phyloP scores from a whole-genome alignment of 2,113 vertebrate genomes.

The Nibea albiflora region DNA sequence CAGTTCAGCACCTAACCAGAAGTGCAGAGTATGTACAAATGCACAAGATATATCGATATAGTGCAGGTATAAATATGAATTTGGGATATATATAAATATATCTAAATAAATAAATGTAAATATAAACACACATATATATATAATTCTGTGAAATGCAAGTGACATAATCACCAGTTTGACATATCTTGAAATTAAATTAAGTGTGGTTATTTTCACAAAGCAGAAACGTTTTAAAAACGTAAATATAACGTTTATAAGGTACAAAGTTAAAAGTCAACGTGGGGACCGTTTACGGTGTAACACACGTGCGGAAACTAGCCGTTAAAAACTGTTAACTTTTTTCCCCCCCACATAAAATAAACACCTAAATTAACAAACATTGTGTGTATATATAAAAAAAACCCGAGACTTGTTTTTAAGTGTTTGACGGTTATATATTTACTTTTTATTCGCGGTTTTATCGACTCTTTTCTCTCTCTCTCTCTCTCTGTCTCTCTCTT shows the following conservation, averaged over 20 bases:
- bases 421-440: accelerated
- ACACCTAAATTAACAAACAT: no score
- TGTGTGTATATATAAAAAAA: neutral
- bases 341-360: conserved; percentile 15
- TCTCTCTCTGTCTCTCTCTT: neutral
- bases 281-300: conserved; percentile 80
- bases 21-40: no score
- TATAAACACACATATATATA: no score
- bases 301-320: conserved; percentile 79
- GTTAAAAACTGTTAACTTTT: neutral
- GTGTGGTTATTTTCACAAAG: no score
- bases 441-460: neutral
- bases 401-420: accelerated
- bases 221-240: neutral
- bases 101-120: no score
- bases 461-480: neutral
- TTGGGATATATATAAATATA: no score
- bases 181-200: neutral
- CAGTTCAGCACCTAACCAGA: no score
- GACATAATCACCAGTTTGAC: neutral
- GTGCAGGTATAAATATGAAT: no score
- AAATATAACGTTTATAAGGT: neutral
- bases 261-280: neutral
- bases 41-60: no score
- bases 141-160: neutral